These are phyloP conservation scores for Mormyrus iriodes DNA, from an alignment of 2,113 vertebrate species.

Conservation along the genomic window DNA sequence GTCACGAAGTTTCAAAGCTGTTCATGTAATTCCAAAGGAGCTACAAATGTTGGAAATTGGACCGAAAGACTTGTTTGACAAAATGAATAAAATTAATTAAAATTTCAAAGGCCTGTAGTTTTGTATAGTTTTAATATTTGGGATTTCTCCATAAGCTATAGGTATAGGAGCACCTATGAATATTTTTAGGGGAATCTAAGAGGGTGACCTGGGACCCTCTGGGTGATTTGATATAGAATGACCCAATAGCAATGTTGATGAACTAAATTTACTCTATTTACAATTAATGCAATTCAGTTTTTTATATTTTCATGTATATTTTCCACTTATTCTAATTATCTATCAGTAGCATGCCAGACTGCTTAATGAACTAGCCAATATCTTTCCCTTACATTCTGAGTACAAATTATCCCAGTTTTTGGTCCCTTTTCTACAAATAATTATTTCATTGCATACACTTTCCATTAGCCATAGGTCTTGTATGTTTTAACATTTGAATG, in stretches of 20 bases:
- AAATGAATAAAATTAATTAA: too few relatives aligned
- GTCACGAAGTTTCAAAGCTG: too few relatives aligned
- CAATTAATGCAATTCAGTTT: not conserved
- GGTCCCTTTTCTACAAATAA: not conserved
- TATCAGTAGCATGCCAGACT: constrained; percentile 6
- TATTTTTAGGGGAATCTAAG: not conserved
- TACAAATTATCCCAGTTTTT: constrained; percentile 15
- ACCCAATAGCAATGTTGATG: not conserved
- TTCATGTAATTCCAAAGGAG: too few relatives aligned
- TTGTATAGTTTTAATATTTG: not conserved
- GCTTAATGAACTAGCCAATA: not conserved
- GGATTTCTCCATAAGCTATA: not conserved
- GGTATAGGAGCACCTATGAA: not conserved
- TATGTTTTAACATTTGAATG: too few relatives aligned
- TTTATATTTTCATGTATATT: not conserved
- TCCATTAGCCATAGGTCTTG: not conserved
- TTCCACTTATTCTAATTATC: constrained; percentile 3
- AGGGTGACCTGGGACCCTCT: not conserved
- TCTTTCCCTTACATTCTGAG: constrained; percentile 3
- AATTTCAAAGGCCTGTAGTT: not conserved
- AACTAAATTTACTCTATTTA: not conserved
- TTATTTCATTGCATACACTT: not conserved
- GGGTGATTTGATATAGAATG: not conserved
- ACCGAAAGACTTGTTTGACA: too few relatives aligned
- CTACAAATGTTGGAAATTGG: too few relatives aligned